Base-by-base conservation (phyloP, 2,888 invertebrate species). In the Calliscelio sp. region DNA sequence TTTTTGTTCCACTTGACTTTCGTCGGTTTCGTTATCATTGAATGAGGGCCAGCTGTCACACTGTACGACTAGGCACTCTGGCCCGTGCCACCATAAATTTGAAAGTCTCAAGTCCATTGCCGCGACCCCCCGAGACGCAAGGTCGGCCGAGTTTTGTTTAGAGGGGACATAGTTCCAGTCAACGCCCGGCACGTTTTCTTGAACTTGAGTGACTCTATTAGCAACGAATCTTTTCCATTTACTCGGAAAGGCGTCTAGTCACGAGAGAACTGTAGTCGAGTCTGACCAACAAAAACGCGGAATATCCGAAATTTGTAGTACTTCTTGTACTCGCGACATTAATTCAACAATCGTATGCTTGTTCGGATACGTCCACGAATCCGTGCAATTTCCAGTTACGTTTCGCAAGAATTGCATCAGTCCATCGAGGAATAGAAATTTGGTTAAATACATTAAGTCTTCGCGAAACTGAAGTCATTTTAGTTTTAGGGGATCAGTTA, bases 161-260 rank as follows among this genome's bases (percentile, higher is more conserved):
- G 44, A 24, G 14, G 65, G 44, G 0, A 65, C 46, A 25, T 65
- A 46, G 8, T 46, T 65, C 65, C 65, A 65, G 6, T 25, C 41
- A 11, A 25, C 46, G 14, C 16, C 8, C 6, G 65, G 65, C 8
- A 65, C n/a, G 10, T 25, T 20, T 46, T 65, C 65, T 2, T 65
- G 44, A 11, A 65, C 16, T 24, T 44, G 46, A 8, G 24, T 20
- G 6, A 65, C 65, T 8, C 65, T 20, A 46, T 65, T 65, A 1
- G 41, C 44, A 8, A 65, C 65, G 38, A 65, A 51, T 49, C 20
- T 49, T 57, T 57, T 57, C 57, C 57, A 57, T 35, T 57, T 57
- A 35, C 18, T 35, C 2, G 35, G 32, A 14, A n/a, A 10, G 20
- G 49, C 20, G 11, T 49, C 22, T 8, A 49, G 14, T 24, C 49